Evolutionary conservation across 2,113 vertebrate species (phyloP).

Genomic region (Excalfactoria chinensis): DNA sequence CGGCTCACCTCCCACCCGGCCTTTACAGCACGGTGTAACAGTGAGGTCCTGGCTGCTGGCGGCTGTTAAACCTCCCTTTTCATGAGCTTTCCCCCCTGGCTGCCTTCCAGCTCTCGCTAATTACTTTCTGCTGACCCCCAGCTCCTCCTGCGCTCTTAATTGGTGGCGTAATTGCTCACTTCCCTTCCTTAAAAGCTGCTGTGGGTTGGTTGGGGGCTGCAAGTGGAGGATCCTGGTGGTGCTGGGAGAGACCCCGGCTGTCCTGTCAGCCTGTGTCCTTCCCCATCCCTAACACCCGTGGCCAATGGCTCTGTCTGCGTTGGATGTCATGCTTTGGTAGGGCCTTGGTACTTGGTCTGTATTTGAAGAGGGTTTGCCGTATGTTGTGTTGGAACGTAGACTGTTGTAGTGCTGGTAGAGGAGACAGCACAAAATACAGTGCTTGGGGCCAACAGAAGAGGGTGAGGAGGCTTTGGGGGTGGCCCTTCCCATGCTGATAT

Average conservation of each 20-base stretch:
- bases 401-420: background rate
- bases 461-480: background rate
- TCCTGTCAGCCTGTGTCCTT: background rate
- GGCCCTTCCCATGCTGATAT: background rate
- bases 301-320: accelerated
- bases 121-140: slow-evolving; percentile 33
- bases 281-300: accelerated
- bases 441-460: background rate
- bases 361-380: background rate
- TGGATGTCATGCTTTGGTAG: background rate
- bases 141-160: slow-evolving; percentile 11
- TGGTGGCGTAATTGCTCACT: slow-evolving; percentile 32
- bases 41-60: background rate
- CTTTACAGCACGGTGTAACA: slow-evolving; percentile 2
- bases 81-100: background rate
- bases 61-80: slow-evolving; percentile 2
- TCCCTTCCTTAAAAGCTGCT: background rate
- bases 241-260: background rate
- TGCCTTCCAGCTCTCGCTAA: background rate
- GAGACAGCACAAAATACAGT: background rate
- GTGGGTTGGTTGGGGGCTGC: background rate
- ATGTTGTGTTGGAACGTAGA: background rate
- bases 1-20: background rate
- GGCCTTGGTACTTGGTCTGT: background rate
- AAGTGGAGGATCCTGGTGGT: background rate